Base-by-base conservation (phyloP, 2,113 vertebrate genomes). In the Etia nguti region DNA sequence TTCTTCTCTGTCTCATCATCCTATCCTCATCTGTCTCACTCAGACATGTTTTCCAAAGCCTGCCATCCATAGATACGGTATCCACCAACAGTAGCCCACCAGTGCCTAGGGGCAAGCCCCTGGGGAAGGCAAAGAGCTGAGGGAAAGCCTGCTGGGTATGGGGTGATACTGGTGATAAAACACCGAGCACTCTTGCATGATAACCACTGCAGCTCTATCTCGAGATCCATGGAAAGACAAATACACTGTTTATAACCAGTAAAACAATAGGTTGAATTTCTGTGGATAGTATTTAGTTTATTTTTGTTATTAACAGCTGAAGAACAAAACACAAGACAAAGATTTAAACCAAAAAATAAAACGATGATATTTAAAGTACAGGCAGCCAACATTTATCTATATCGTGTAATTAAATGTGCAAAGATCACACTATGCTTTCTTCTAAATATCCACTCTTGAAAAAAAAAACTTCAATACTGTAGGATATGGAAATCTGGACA, bases 51-150 rank as follows among this genome's bases (percentile, higher is more conserved):
- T 96, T 96, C 92, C 93, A 94, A 80, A 68, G 86, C 85, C 92
- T 94, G 92, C 93, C 93, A 93, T 95, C 90, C 94, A 92, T 94
- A 95, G 95, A 96, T 95, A 96, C 95, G 55, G 93, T 96, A 95
- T 96, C 95, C 94, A 96, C 92, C 93, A 96, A 95, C 95, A 96
- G 95, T 96, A 96, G 95, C 92, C 92, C 80, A 80, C 91, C 88
- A 92, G 92, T 86, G 93, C 91, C 92, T 92, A 86, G 84, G 60
- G 79, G 88, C 92, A 89, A 94, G 91, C 93, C 94, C 91, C 94
- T 43, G 22, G 87, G 92, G 90, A 88, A 80, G 77, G 85, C 84
- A 86, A 86, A 59, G 86, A 87, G 85, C 81, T 38, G 80, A 86
- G 81, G 86, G 86, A 88, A 87, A 41, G 86, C 89, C 89, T 89